phyloP scores from a whole-genome alignment of 2,888 invertebrate genomes.

The Bugulina stolonifera region DNA sequence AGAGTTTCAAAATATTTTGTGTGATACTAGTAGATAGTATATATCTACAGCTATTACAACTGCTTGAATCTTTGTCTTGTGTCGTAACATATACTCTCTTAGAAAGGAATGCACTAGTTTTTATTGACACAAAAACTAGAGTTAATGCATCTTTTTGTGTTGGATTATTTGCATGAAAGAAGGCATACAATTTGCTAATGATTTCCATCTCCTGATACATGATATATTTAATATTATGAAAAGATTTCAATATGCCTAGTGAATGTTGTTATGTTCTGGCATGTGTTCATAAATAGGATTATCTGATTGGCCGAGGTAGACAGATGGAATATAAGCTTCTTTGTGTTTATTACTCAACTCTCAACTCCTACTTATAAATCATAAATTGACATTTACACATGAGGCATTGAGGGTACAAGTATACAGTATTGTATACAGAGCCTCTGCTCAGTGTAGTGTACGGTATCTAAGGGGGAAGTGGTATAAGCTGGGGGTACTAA shows the following conservation, averaged over 20 bases:
- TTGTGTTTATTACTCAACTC: not conserved
- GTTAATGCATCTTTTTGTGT: not conserved
- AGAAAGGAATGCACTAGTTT: no score
- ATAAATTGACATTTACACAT: slow-evolving; percentile 11
- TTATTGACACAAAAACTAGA: not conserved
- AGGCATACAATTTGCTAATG: no score
- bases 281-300: slow-evolving; percentile 9
- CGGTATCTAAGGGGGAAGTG: not conserved
- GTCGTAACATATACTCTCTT: no score
- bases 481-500: not conserved
- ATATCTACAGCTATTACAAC: no score
- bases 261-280: slow-evolving; percentile 6
- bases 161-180: not conserved
- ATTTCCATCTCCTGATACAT: no score
- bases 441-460: no score
- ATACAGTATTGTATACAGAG: no score
- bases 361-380: not conserved
- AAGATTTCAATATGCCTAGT: not conserved
- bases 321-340: not conserved
- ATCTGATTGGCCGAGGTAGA: slow-evolving; percentile 1
- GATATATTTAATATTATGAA: not conserved
- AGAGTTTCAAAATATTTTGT: no score
- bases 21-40: no score
- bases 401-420: not conserved
- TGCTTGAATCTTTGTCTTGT: no score